Percentiles rank a stretch among this genome's conserved stretches.
phyloP scores from a whole-genome alignment of 2,888 invertebrate genomes.

The Eledona agricola region DNA sequence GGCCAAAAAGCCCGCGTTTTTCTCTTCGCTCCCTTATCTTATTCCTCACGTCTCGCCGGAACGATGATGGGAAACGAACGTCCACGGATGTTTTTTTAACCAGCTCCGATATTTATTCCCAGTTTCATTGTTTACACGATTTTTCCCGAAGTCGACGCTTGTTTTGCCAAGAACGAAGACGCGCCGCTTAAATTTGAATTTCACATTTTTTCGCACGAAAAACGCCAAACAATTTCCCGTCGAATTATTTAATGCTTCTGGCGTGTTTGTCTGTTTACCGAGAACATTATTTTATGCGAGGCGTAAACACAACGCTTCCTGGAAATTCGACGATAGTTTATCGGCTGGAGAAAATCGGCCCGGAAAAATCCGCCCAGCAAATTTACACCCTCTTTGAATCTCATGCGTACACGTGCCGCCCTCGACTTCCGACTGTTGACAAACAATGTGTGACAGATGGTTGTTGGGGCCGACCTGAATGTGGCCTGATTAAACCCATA shows the following conservation, averaged over 20 bases:
- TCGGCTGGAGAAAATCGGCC: too few species aligned
- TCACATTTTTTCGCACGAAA: conserved; percentile 20
- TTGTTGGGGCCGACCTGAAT: conserved; percentile 41
- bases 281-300: conserved; percentile 19
- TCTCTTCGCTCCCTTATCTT: conserved; percentile 31
- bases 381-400: conserved; percentile 26
- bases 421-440: conserved; percentile 41
- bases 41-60: conserved; percentile 36
- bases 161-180: conserved; percentile 43
- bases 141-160: conserved; percentile 45
- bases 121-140: conserved; percentile 44
- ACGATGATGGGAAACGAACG: conserved; percentile 36
- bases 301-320: too few species aligned
- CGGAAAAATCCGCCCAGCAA: too few species aligned
- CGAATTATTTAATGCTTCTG: conserved; percentile 22
- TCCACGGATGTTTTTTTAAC: conserved; percentile 39
- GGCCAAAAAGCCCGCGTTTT: conserved; percentile 17
- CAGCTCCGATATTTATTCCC: conserved; percentile 38
- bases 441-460: conserved; percentile 43
- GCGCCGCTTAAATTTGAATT: conserved; percentile 30
- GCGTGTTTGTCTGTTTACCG: conserved; percentile 21
- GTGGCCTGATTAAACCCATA: conserved; percentile 48
- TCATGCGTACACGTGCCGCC: conserved; percentile 22
- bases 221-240: conserved; percentile 18
- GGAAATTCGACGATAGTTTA: too few species aligned